A percentile compares a stretch with the other conserved stretches of the same genome.
These are phyloP conservation scores for Atta colombica DNA, from an alignment of 1,140 invertebrate genomes.

Conservation along the genomic window DNA sequence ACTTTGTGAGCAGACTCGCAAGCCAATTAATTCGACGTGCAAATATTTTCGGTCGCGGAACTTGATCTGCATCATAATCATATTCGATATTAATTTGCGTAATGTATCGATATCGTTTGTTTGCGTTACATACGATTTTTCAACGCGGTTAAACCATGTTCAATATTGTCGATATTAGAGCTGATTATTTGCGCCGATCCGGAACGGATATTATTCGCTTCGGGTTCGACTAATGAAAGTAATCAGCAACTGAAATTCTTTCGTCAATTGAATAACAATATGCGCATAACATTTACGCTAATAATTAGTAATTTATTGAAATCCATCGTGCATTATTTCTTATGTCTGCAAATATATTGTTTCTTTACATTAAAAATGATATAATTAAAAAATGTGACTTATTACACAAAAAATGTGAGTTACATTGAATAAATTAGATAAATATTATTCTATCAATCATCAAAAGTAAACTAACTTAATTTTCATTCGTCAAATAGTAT, in stretches of 20 bases:
- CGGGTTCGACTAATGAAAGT: neutral
- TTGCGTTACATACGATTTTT: conserved; percentile 48
- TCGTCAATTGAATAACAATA: neutral
- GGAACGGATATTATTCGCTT: conserved; percentile 11
- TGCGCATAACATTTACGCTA: neutral
- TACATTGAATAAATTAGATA: too few relatives aligned
- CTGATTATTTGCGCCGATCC: conserved; percentile 30
- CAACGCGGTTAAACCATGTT: conserved; percentile 25
- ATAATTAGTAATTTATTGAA: neutral
- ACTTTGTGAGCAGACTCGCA: neutral
- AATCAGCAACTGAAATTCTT: conserved; percentile 21
- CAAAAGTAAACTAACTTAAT: too few relatives aligned
- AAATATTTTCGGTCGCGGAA: conserved; percentile 42
- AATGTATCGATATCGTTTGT: conserved; percentile 41
- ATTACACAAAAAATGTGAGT: too few relatives aligned
- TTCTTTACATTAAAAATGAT: too few relatives aligned
- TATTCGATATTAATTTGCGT: conserved; percentile 55
- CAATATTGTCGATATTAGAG: conserved; percentile 48
- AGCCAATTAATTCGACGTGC: conserved; percentile 33
- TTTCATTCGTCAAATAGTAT: too few relatives aligned
- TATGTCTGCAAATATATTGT: neutral
- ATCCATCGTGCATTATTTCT: neutral
- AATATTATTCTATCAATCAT: too few relatives aligned
- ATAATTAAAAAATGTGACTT: too few relatives aligned
- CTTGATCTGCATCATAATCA: conserved; percentile 35